Evolutionary conservation across 2,888 invertebrate genomes (phyloP), one percentile per base, ranked within the genome.

Genomic region (Euphydryas editha): DNA sequence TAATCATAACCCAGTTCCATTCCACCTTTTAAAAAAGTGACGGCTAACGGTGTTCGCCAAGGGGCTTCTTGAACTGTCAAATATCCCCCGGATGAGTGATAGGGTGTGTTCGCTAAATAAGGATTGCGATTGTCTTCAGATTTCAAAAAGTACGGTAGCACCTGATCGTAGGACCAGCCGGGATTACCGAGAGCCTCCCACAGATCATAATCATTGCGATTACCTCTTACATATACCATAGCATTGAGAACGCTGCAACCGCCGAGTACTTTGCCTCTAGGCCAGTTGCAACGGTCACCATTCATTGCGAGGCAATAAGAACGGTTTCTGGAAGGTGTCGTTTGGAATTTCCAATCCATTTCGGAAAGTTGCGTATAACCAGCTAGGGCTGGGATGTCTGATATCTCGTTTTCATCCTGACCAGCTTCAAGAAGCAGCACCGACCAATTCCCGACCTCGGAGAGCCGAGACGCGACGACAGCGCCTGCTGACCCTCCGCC

Each of bases 341-440:
- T 98, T 86, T 97, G 96, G 86, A 96, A 98, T 89, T 98, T 96
- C 98, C 98, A 98, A 88, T 98, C 98, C 84, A 98, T 94, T 39
- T 97, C 96, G 21, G 97, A 96, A 68, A 97, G 94, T 82, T 98
- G 98, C 24, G 95, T 94, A 84, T 97, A 98, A 15, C 96, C 97
- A 21, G 97, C 96, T 69, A 98, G 86, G 0, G 97, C 95, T 1
- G 98, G 98, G 63, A 98, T 95, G 86, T 98, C 98, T 5, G 97
- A 96, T 69, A 98, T 95, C 87, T 97, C 97, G 72, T 96, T 97
- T 87, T 98, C 98, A 87, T 98, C 97, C 49, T 96, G 95, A 44
- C 98, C 97, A 1, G 98, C 98, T 85, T 98, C 98, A 65, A 98
- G 83, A 7, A 98, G 93, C 69, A 98, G 89, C 10, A 98, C 96